Percentiles rank a stretch among this genome's conserved stretches.
Conservation (phyloP, 1,140 invertebrate genomes). For the Gyrodactylus salaris region DNA sequence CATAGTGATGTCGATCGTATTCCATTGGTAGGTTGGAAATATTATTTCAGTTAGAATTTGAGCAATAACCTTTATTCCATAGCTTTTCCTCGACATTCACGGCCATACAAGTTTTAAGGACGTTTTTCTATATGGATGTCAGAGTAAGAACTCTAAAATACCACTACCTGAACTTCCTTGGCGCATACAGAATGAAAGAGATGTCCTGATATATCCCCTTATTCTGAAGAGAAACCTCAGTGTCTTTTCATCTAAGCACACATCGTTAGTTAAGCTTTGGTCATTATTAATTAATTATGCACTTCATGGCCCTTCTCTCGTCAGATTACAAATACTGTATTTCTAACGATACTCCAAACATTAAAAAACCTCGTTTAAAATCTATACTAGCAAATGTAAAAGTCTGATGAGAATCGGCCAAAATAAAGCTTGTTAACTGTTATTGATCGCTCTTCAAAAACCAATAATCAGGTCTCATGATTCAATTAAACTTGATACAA, state of each 20-base stretch:
- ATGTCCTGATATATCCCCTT: neutral
- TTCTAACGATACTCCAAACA: no score
- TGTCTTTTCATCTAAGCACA: neutral
- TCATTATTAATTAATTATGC: neutral
- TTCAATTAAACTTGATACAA: no score
- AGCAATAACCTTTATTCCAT: neutral
- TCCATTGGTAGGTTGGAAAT: neutral
- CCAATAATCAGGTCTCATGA: no score
- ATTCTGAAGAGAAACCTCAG: neutral
- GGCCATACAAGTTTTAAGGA: constrained; percentile 20
- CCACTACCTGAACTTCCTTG: neutral
- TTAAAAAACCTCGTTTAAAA: no score
- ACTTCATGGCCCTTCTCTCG: no score
- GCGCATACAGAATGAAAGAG: neutral
- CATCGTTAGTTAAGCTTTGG: neutral
- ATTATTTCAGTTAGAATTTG: neutral
- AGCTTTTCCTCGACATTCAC: constrained; percentile 20
- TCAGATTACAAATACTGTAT: no score
- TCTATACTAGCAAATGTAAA: no score
- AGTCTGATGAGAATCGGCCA: no score
- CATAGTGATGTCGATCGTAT: neutral
- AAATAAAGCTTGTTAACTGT: no score
- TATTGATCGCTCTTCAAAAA: no score
- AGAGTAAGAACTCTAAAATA: neutral
- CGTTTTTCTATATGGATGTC: constrained; percentile 31